phyloP scores from a whole-genome alignment of 2,113 vertebrate species.

The Micromys minutus region DNA sequence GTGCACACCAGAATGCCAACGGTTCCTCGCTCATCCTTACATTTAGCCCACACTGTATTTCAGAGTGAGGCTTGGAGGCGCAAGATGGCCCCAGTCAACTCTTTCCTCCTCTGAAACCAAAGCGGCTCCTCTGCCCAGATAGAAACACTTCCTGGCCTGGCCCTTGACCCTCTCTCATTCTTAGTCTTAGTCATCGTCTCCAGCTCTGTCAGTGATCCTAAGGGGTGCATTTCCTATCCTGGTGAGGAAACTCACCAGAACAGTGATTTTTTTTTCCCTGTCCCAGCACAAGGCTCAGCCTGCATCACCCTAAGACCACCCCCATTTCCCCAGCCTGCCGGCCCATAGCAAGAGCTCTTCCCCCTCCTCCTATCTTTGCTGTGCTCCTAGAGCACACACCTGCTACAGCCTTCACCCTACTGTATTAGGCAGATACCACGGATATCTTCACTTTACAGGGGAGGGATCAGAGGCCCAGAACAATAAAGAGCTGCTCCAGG shows the following conservation, averaged over 20 bases:
- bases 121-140: neutral
- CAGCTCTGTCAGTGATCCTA: neutral
- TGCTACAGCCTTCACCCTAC: neutral
- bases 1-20: neutral
- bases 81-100: neutral
- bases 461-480: slow-evolving; percentile 12
- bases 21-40: neutral
- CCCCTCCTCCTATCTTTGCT: neutral
- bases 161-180: neutral
- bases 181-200: neutral
- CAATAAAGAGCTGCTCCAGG: neutral
- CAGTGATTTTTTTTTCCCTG: neutral
- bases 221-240: neutral
- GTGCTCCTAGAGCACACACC: neutral
- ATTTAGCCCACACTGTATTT: neutral
- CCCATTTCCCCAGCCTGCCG: neutral
- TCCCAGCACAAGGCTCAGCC: neutral
- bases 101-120: neutral
- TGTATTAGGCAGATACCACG: neutral
- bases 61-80: neutral
- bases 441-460: slow-evolving; percentile 25
- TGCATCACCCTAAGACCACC: neutral
- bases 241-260: neutral
- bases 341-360: neutral
- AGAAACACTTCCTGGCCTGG: neutral